phyloP scores from a whole-genome alignment of 1,140 invertebrate species.

The Colletes latitarsis region DNA sequence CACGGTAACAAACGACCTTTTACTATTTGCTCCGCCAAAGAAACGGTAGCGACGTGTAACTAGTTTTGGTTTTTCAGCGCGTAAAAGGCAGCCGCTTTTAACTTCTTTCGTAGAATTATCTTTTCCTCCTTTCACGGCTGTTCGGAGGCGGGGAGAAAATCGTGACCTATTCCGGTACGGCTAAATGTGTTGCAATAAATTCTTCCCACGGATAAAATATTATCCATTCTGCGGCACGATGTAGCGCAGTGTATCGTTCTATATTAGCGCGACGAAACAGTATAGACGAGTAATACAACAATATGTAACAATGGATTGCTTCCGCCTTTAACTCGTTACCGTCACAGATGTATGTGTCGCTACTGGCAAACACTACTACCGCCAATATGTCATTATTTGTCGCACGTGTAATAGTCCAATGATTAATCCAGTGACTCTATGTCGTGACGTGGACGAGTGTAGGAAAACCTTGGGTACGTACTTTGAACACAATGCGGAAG shows the following conservation, averaged over 20 bases:
- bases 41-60: neutral
- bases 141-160: neutral
- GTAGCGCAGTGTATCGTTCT: neutral
- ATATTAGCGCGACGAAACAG: slow-evolving; percentile 20
- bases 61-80: neutral
- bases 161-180: slow-evolving; percentile 2
- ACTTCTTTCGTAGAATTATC: slow-evolving; percentile 2
- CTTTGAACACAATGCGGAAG: neutral
- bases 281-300: slow-evolving; percentile 11
- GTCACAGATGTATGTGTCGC: neutral
- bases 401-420: neutral
- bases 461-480: neutral
- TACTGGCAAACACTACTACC: neutral
- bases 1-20: slow-evolving; percentile 5
- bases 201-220: slow-evolving; percentile 17
- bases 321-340: neutral
- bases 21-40: slow-evolving; percentile 21
- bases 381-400: slow-evolving; percentile 4
- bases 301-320: slow-evolving; percentile 13
- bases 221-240: neutral
- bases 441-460: neutral
- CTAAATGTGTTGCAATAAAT: neutral
- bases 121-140: slow-evolving; percentile 13
- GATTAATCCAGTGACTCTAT: neutral
- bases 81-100: slow-evolving; percentile 3